These are phyloP conservation scores for Squalus acanthias DNA, from an alignment of 2,797 vertebrate genomes.

Conservation along the genomic window DNA sequence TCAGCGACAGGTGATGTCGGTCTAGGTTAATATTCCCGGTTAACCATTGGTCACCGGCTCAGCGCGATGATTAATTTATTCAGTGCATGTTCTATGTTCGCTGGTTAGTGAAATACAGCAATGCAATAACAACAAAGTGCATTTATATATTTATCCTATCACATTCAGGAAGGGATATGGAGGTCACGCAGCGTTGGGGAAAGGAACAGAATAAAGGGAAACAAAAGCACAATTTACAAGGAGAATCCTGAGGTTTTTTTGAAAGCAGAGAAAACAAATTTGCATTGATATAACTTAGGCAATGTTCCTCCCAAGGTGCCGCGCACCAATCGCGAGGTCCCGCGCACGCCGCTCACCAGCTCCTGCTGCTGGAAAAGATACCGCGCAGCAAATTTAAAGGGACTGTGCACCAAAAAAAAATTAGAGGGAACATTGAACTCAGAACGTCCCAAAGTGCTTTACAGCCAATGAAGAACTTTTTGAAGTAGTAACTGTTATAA, in stretches of 20 bases:
- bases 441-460: neutral
- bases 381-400: no score
- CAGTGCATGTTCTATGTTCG: neutral
- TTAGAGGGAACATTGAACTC: no score
- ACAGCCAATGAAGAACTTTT: neutral
- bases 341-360: no score
- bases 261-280: neutral
- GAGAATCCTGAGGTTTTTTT: neutral
- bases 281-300: neutral
- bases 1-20: neutral
- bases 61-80: neutral
- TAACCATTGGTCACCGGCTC: neutral
- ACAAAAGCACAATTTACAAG: no score
- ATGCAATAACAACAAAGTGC: neutral
- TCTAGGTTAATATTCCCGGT: no score
- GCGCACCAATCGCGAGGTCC: no score
- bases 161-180: neutral
- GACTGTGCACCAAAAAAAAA: no score
- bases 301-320: no score
- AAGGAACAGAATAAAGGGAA: neutral
- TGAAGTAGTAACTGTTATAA: no score
- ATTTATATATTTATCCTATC: neutral
- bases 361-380: no score
- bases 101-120: neutral
- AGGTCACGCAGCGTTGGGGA: neutral